These are phyloP conservation scores for Andrena trimmerana DNA, from an alignment of 2,888 invertebrate genomes.

Conservation along the genomic window DNA sequence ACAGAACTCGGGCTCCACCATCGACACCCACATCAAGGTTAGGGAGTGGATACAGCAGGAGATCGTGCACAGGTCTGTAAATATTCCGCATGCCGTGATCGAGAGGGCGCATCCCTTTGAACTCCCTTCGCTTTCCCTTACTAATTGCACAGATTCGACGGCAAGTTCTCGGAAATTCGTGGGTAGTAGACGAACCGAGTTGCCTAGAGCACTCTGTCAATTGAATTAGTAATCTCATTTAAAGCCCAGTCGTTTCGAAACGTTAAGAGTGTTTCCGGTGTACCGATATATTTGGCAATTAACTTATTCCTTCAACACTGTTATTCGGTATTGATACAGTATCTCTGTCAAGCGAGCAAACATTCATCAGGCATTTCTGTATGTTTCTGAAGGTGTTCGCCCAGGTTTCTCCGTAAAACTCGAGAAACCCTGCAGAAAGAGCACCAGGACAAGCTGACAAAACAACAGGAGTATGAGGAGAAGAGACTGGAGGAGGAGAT, in stretches of 20 bases:
- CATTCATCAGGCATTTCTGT: background rate
- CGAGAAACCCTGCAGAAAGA: constrained; percentile 82
- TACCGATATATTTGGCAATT: background rate
- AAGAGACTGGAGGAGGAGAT: constrained; percentile 68
- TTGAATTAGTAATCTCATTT: constrained; percentile 71
- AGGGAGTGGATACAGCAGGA: constrained; percentile 94
- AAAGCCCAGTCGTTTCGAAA: constrained; percentile 64
- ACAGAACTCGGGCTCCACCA: constrained; percentile 92
- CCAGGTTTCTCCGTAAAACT: constrained; percentile 88
- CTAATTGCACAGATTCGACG: constrained; percentile 47
- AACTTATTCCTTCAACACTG: background rate
- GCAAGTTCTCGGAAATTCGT: constrained; percentile 38
- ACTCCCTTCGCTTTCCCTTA: constrained; percentile 4
- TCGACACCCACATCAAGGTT: constrained; percentile 95
- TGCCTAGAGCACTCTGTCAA: constrained; percentile 59
- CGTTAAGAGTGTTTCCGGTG: constrained; percentile 29
- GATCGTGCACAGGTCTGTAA: constrained; percentile 88
- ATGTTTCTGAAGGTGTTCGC: constrained; percentile 86
- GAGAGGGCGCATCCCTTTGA: constrained; percentile 23
- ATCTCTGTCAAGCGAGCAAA: background rate
- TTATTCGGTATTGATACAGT: too few relatives aligned
- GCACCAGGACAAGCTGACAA: constrained; percentile 81
- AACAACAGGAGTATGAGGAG: constrained; percentile 79
- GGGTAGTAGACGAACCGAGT: constrained; percentile 41
- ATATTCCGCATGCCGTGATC: background rate